phyloP scores from a whole-genome alignment of 2,113 vertebrate genomes.

The Pseudorasbora parva region DNA sequence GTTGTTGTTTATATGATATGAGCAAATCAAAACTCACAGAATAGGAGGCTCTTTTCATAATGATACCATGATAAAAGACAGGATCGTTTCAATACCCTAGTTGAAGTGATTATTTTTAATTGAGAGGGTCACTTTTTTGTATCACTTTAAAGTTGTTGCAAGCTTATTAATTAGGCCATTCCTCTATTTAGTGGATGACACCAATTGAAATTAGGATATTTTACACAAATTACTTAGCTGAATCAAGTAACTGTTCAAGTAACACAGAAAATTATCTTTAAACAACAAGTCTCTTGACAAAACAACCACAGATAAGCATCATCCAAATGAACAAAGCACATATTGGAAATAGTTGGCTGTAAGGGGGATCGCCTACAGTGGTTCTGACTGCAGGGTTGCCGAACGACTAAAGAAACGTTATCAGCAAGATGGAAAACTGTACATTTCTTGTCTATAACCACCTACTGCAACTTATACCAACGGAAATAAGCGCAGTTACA shows the following conservation, averaged over 20 bases:
- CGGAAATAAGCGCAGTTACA: too few relatives aligned
- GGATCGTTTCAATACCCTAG: slow-evolving; percentile 16
- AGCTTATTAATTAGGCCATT: slow-evolving; percentile 16
- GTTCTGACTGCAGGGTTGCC: too few relatives aligned
- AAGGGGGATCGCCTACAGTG: too few relatives aligned
- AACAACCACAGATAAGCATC: background rate
- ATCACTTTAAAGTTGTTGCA: background rate
- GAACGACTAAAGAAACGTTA: too few relatives aligned
- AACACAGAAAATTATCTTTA: background rate
- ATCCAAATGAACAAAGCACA: background rate
- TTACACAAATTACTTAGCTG: background rate
- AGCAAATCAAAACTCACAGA: background rate
- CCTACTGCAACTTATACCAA: too few relatives aligned
- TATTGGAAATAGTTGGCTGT: background rate
- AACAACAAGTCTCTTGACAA: background rate
- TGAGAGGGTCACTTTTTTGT: slow-evolving; percentile 20
- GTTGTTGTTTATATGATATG: background rate
- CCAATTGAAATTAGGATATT: background rate
- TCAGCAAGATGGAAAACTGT: too few relatives aligned
- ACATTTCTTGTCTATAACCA: too few relatives aligned
- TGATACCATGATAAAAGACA: background rate
- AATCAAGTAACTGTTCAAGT: background rate
- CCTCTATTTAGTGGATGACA: background rate
- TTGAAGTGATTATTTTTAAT: slow-evolving; percentile 58
- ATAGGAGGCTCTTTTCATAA: background rate